phyloP scores from a whole-genome alignment of 2,888 invertebrate species.

The Parnassius mnemosyne region DNA sequence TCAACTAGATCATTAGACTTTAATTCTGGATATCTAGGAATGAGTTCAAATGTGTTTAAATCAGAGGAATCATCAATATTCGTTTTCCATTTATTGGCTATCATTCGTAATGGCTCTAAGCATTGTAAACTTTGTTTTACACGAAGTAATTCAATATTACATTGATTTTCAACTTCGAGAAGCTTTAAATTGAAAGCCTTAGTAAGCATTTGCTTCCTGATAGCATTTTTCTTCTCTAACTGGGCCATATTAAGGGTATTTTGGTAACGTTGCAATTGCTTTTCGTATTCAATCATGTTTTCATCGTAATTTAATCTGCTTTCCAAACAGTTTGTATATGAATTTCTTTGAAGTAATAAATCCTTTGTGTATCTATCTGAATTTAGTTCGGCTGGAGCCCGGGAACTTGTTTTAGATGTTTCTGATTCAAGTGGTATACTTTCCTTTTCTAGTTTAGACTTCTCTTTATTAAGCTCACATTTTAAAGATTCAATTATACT shows the following conservation, averaged over 20 bases:
- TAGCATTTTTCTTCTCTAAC: conserved; percentile 70
- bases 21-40: conserved; percentile 62
- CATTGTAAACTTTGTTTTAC: conserved; percentile 73
- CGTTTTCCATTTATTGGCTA: conserved; percentile 65
- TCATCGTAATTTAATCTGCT: conserved; percentile 62
- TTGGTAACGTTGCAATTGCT: conserved; percentile 69
- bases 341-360: conserved; percentile 35
- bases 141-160: conserved; percentile 67
- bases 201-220: conserved; percentile 70
- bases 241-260: conserved; percentile 70
- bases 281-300: conserved; percentile 68
- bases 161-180: conserved; percentile 73
- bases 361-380: conserved; percentile 32
- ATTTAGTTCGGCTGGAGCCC: conserved; percentile 30
- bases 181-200: conserved; percentile 69
- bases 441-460: conserved; percentile 56
- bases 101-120: conserved; percentile 65
- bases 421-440: conserved; percentile 33
- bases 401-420: conserved; percentile 27
- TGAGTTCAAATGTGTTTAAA: conserved; percentile 55
- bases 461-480: conserved; percentile 62
- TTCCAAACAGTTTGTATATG: conserved; percentile 54
- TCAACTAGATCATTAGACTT: conserved; percentile 46
- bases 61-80: conserved; percentile 49
- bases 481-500: conserved; percentile 65